These are phyloP conservation scores for Cetonia aurata DNA, from an alignment of 2,888 invertebrate genomes.

Conservation along the genomic window DNA sequence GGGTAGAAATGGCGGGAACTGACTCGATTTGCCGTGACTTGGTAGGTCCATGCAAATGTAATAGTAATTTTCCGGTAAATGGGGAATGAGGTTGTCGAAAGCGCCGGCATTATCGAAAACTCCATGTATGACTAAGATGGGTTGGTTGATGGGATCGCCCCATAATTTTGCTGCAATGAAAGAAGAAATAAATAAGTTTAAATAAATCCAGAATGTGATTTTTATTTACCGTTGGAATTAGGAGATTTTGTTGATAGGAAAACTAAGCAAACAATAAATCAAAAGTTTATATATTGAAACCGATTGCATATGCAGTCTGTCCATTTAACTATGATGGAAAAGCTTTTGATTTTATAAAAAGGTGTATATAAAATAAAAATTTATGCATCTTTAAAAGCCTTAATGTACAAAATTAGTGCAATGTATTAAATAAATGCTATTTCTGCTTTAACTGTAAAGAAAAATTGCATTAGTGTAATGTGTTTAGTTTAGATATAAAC, in stretches of 20 bases:
- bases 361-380: no score
- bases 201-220: neutral
- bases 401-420: no score
- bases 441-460: no score
- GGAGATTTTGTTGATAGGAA: neutral
- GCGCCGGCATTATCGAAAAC: conserved; percentile 72
- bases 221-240: neutral
- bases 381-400: no score
- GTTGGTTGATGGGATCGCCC: conserved; percentile 70
- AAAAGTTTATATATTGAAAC: no score
- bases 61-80: conserved; percentile 67
- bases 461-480: no score
- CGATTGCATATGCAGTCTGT: no score
- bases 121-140: conserved; percentile 73
- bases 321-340: no score
- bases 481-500: no score
- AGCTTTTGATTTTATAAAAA: no score
- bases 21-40: conserved; percentile 73
- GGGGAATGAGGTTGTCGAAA: conserved; percentile 71
- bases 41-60: conserved; percentile 71
- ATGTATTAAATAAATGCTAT: no score
- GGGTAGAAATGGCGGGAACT: conserved; percentile 64
- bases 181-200: neutral
- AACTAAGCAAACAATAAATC: neutral
- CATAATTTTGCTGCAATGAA: conserved; percentile 70